Conservation (phyloP, 2,888 invertebrate genomes). For the Poecilobothrus nobilitatus region DNA sequence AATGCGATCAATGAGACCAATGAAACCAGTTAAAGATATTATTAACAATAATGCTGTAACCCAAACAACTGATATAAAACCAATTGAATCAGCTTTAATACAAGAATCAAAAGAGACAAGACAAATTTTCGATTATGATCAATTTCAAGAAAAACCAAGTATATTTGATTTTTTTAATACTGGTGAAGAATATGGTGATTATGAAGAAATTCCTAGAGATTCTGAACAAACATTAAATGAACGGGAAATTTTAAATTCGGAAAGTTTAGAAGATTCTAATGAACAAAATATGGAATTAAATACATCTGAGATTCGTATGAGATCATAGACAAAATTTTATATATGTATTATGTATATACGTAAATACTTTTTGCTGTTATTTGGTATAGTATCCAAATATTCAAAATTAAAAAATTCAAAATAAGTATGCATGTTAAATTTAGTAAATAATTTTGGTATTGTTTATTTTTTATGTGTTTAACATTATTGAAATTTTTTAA, state of each 20-base stretch:
- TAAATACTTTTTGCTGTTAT: too few species aligned
- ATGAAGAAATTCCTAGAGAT: not conserved
- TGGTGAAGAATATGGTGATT: not conserved
- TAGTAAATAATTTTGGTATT: too few species aligned
- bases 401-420: too few species aligned
- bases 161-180: slow-evolving; percentile 9
- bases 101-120: slow-evolving; percentile 29
- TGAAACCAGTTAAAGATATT: not conserved
- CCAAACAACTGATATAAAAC: slow-evolving; percentile 19
- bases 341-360: too few species aligned
- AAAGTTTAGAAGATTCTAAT: not conserved
- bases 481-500: too few species aligned
- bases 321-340: not conserved
- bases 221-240: not conserved
- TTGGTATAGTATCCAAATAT: too few species aligned
- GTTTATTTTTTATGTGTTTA: too few species aligned
- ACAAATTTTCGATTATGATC: slow-evolving; percentile 42
- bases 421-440: too few species aligned
- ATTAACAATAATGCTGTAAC: slow-evolving; percentile 10
- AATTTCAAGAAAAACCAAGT: slow-evolving; percentile 35
- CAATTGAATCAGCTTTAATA: slow-evolving; percentile 9
- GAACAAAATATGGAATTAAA: not conserved
- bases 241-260: not conserved
- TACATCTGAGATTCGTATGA: not conserved
- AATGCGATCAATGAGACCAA: slow-evolving; percentile 22